These are phyloP conservation scores for Cordilura impudica DNA, from an alignment of 2,888 invertebrate genomes.

Conservation along the genomic window DNA sequence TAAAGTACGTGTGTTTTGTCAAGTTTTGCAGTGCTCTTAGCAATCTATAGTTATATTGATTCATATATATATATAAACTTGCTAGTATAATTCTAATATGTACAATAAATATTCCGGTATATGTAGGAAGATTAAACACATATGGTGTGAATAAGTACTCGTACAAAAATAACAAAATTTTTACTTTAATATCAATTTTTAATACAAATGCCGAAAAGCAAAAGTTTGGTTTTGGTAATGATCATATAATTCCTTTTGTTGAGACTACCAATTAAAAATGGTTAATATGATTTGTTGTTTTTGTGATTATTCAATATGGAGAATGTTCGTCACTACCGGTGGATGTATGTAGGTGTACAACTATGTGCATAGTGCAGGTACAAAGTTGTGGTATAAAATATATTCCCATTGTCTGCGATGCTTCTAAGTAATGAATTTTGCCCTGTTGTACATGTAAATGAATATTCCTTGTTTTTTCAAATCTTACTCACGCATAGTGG, in stretches of 20 bases:
- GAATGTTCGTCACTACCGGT: not conserved
- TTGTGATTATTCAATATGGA: not conserved
- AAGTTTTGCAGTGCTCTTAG: conserved; percentile 31
- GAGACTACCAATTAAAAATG: conserved; percentile 28
- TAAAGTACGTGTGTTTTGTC: conserved; percentile 71
- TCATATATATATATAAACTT: not conserved
- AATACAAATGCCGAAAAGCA: no score
- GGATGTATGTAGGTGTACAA: not conserved
- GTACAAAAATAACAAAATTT: not conserved
- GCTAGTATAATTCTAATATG: not conserved
- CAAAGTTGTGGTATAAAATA: conserved; percentile 24
- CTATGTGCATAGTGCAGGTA: not conserved
- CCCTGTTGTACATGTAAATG: conserved; percentile 8
- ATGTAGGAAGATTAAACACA: not conserved
- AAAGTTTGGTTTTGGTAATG: conserved; percentile 23
- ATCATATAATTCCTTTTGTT: conserved; percentile 33
- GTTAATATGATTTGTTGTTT: conserved; percentile 41
- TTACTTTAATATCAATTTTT: no score
- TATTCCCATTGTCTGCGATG: conserved; percentile 3
- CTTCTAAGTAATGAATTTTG: conserved; percentile 40
- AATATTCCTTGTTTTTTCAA: conserved; percentile 20
- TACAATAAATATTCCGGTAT: not conserved
- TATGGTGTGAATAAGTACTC: not conserved
- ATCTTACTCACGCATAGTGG: no score
- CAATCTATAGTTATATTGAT: not conserved